A percentile compares a stretch with the other conserved stretches of the same genome.
Conservation (phyloP, 2,113 vertebrate species). For the Muntiacus muntjak region DNA sequence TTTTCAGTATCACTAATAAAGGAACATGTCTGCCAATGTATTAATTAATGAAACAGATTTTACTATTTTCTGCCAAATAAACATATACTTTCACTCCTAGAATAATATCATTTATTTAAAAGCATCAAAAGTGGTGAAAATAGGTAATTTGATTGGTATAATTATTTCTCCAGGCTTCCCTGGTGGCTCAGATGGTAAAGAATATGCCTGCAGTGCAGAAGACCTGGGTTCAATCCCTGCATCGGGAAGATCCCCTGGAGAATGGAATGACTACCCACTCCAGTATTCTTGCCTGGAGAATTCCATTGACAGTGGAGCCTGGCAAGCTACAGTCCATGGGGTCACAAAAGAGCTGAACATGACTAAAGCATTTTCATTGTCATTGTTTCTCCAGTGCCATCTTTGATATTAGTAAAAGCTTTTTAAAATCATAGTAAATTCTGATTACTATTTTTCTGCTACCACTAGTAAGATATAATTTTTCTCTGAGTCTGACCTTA, state of each 20-base stretch:
- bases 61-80: constrained; percentile 28
- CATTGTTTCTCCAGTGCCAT: constrained; percentile 46
- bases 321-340: not conserved
- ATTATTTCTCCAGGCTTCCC: constrained; percentile 39
- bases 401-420: constrained; percentile 55
- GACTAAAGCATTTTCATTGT: not conserved
- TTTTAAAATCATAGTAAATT: constrained; percentile 48
- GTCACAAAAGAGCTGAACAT: not conserved
- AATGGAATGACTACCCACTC: not conserved
- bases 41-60: constrained; percentile 68
- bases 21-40: constrained; percentile 46
- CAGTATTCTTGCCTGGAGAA: not conserved
- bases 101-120: constrained; percentile 59
- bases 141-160: constrained; percentile 63
- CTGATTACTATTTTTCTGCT: constrained; percentile 50
- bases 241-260: not conserved
- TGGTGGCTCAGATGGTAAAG: not conserved
- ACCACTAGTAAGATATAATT: constrained; percentile 20
- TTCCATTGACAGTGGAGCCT: not conserved
- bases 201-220: not conserved
- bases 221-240: not conserved
- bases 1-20: not conserved
- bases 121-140: constrained; percentile 46
- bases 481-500: constrained; percentile 60
- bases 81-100: not conserved